Evolutionary conservation across 1,140 invertebrate genomes (phyloP).

Genomic region (Nilaparvata lugens): DNA sequence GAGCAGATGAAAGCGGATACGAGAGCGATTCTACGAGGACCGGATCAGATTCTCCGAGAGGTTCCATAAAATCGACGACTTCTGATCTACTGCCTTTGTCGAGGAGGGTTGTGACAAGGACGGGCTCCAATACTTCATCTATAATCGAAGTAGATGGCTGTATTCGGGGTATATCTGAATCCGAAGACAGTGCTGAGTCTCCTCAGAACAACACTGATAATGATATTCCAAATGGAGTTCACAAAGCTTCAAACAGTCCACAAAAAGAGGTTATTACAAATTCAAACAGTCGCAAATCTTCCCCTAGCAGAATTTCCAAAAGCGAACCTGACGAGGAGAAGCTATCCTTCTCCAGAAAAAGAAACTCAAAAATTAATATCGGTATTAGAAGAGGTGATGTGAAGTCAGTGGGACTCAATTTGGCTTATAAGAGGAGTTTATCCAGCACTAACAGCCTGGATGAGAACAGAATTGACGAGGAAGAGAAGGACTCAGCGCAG

Average conservation of each 20-base stretch:
- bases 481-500: background rate
- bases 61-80: conserved; percentile 27
- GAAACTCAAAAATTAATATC: conserved; percentile 22
- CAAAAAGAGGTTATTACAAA: too few species aligned
- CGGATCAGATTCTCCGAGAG: conserved; percentile 42
- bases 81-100: conserved; percentile 22
- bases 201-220: background rate
- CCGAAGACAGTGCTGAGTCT: background rate
- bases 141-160: conserved; percentile 6
- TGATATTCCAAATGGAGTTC: background rate
- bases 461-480: conserved; percentile 8
- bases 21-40: conserved; percentile 51
- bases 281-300: too few species aligned
- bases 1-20: conserved; percentile 53
- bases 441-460: background rate
- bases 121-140: conserved; percentile 15
- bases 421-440: conserved; percentile 5
- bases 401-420: conserved; percentile 14
- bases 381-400: conserved; percentile 20
- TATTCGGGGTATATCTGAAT: background rate
- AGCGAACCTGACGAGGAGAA: conserved; percentile 22
- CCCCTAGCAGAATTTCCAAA: background rate
- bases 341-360: conserved; percentile 23
- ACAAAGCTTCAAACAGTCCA: too few species aligned
- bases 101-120: conserved; percentile 12